These are phyloP conservation scores for Gopherus flavomarginatus DNA, from an alignment of 2,113 vertebrate genomes.

Conservation along the genomic window DNA sequence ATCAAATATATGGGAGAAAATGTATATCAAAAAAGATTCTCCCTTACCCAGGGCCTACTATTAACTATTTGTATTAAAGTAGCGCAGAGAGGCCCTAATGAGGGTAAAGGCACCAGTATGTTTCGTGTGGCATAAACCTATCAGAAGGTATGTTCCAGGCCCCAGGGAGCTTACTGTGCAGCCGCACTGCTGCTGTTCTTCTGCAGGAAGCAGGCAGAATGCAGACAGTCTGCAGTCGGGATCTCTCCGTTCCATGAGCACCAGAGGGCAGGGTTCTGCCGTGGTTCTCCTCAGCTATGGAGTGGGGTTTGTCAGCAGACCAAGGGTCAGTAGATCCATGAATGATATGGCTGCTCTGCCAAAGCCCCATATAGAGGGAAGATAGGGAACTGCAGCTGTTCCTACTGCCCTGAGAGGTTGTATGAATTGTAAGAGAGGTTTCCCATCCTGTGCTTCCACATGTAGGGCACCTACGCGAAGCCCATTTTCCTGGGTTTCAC, in stretches of 20 bases:
- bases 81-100: neutral
- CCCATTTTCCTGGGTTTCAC: neutral
- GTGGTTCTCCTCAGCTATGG: neutral
- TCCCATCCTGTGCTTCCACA: neutral
- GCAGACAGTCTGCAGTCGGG: neutral
- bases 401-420: neutral
- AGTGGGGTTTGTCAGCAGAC: neutral
- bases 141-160: neutral
- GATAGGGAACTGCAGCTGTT: neutral
- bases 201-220: neutral
- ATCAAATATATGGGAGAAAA: neutral
- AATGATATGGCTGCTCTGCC: neutral
- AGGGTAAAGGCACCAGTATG: neutral
- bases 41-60: neutral
- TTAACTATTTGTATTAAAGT: neutral
- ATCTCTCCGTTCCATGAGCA: fast-evolving
- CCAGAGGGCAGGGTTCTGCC: neutral
- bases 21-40: neutral
- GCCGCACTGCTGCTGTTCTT: neutral
- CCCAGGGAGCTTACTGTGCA: neutral
- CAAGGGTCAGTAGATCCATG: neutral
- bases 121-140: neutral
- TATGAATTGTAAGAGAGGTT: neutral
- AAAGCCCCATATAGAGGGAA: neutral
- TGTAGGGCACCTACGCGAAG: neutral